phyloP scores from a whole-genome alignment of 2,113 vertebrate species.

The Chionis minor region DNA sequence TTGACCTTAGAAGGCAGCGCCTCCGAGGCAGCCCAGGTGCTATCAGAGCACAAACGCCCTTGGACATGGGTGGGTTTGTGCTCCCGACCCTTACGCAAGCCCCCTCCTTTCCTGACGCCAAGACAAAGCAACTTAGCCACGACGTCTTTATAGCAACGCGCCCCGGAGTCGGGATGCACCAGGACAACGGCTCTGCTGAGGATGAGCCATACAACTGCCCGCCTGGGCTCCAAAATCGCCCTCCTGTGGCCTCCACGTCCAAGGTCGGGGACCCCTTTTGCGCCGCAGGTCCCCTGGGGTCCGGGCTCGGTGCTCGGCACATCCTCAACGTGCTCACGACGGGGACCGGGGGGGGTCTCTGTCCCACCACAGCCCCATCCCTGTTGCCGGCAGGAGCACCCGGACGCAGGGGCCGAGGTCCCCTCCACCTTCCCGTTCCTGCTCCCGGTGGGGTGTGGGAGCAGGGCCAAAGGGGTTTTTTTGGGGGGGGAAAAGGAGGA shows the following conservation, averaged over 20 bases:
- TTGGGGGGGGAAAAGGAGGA: background rate
- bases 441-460: background rate
- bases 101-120: background rate
- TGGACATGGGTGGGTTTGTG: accelerated
- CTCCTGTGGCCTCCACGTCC: background rate
- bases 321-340: accelerated
- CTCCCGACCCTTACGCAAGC: background rate
- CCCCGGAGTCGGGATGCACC: background rate
- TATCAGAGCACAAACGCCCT: accelerated
- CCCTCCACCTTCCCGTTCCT: background rate
- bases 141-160: accelerated
- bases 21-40: background rate
- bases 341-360: background rate
- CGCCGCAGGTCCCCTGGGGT: background rate
- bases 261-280: background rate
- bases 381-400: background rate
- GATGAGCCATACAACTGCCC: too few species aligned
- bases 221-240: background rate
- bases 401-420: background rate
- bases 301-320: accelerated
- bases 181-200: too few species aligned
- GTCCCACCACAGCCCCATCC: accelerated
- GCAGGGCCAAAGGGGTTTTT: background rate
- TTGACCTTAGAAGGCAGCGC: accelerated
- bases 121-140: background rate